Base-by-base conservation (phyloP, 2,888 invertebrate genomes). In the Apantesis nais region DNA sequence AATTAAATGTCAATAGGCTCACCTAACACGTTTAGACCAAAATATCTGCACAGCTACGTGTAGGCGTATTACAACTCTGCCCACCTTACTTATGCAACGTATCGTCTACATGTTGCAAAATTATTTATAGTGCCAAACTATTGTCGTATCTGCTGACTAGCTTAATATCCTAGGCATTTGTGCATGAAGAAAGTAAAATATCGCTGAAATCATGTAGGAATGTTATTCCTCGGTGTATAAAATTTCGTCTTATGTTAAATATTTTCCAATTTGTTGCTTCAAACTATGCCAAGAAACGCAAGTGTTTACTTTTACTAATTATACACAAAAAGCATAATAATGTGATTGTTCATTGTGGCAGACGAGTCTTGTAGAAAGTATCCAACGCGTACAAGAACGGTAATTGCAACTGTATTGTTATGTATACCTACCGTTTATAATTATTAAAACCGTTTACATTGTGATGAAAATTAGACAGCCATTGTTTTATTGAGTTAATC, bases 341-440 rank as follows among this genome's bases (percentile, higher is more conserved):
- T 86, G 87, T 84, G 88, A 92, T 92, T 93, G 90, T 93, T 90
- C 89, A 88, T 86, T 87, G 89, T 89, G 88, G 84, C 81, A 83
- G 86, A 80, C 85, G 83, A 79, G 80, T 77, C 83, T 83, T 77
- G 84, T 93, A 93, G 93, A 94, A 94, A 94, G 94, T 92, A 90
- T 83, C 71, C 78, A 81, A 83, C 86, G 89, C 88, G 88, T 89
- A 90, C 88, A 90, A 92, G 88, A 92, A 89, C 89, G 86, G 83
- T 88, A 90, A 92, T 92, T 89, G 83, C 80, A 77, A 85, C 85
- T 80, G 86, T 90, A 89, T 88, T 89, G 89, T 90, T 88, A 82
- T 71, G 77, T 52, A n/a, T 52, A 52, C 84, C 78, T 69, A 78
- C 77, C 79, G 78, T 79, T 81, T 74, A 73, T 77, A 79, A 76